phyloP scores from a whole-genome alignment of 2,797 vertebrate genomes.

The Morelia viridis region DNA sequence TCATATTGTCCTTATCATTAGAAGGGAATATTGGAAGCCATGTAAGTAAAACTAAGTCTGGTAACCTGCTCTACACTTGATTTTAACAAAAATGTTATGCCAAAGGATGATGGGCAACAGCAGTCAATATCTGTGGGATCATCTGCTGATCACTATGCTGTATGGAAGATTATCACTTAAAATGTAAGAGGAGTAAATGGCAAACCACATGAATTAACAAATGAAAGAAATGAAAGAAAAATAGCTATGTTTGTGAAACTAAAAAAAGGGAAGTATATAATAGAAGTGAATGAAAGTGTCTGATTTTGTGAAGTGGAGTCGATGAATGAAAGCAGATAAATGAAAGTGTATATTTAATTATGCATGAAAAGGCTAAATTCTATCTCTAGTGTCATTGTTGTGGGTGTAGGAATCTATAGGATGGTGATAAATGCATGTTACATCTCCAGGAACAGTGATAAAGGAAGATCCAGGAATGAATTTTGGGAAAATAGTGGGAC shows the following conservation, averaged over 20 bases:
- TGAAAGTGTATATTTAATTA: no score
- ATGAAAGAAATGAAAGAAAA: no score
- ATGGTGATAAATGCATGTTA: not conserved
- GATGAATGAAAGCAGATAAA: no score
- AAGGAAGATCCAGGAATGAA: not conserved
- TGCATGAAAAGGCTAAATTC: not conserved
- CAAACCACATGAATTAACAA: no score
- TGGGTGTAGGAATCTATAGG: not conserved
- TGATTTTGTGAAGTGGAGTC: no score
- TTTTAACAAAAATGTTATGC: not conserved
- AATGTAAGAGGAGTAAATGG: not conserved
- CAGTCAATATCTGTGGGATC: not conserved
- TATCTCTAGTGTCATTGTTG: not conserved
- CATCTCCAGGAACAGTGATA: no score
- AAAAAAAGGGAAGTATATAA: no score
- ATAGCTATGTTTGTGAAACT: no score
- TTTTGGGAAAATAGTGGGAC: not conserved
- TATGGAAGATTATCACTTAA: not conserved
- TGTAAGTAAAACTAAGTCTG: not conserved
- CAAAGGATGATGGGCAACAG: not conserved
- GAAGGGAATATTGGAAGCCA: not conserved
- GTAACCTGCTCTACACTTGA: not conserved
- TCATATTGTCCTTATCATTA: not conserved
- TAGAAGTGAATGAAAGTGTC: no score
- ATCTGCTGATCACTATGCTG: not conserved